Percentiles rank a stretch among this genome's conserved stretches.
Conservation (phyloP, 1,140 invertebrate genomes). For the Uloborus diversus region DNA sequence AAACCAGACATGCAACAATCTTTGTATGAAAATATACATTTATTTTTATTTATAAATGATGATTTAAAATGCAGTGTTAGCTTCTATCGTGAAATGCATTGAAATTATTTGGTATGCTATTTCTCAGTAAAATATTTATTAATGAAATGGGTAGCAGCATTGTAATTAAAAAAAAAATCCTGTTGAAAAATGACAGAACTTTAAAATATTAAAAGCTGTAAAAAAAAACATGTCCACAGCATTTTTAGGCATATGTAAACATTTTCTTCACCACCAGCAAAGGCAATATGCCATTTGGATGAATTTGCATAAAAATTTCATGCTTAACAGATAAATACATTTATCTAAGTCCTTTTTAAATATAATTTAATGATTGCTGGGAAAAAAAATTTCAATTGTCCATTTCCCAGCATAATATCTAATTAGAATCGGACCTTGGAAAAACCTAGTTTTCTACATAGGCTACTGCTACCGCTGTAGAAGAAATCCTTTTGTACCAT, state of each 20-base stretch:
- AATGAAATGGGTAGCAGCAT: neutral
- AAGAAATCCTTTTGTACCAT: slow-evolving; percentile 61
- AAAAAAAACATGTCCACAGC: slow-evolving; percentile 14
- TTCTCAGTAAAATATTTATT: slow-evolving; percentile 51
- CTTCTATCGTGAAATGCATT: neutral
- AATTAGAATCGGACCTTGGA: neutral
- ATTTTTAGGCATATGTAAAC: neutral
- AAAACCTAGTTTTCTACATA: slow-evolving; percentile 25
- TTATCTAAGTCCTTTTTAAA: neutral
- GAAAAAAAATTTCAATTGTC: slow-evolving; percentile 2
- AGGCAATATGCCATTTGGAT: neutral
- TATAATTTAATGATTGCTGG: slow-evolving; percentile 34
- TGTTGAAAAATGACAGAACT: neutral
- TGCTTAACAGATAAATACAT: neutral
- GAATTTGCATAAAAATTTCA: slow-evolving; percentile 23
- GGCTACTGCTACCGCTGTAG: slow-evolving; percentile 59
- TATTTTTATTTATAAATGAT: slow-evolving; percentile 46
- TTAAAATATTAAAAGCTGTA: slow-evolving; percentile 12
- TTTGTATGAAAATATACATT: slow-evolving; percentile 53
- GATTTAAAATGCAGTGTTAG: slow-evolving; percentile 30
- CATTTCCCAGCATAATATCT: slow-evolving; percentile 13
- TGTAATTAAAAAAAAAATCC: slow-evolving; percentile 40
- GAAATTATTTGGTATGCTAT: neutral
- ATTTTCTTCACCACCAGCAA: neutral
- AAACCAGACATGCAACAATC: slow-evolving; percentile 45